Base-by-base conservation (phyloP, 2,113 vertebrate genomes). In the Argyrosomus japonicus region DNA sequence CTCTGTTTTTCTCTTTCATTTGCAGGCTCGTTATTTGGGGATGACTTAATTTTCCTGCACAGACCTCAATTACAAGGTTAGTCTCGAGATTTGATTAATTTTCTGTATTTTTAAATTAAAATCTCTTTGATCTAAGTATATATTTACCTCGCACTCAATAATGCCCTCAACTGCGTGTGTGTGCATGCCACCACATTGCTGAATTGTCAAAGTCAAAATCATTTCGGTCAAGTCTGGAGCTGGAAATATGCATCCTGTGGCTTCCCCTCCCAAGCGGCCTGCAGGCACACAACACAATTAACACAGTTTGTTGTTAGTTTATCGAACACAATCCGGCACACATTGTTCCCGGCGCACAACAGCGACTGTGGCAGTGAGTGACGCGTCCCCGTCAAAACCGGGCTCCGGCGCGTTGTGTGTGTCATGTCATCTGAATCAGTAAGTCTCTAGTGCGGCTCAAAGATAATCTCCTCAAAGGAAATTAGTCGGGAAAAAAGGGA, bases 401-500 rank as follows among this genome's bases (percentile, higher is more conserved):
- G 15, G 18, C 57, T 54, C 23, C 9, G 13, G 25, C 27, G 21
- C 21, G 69, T 74, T 61, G 72, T 75, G 85, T 82, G 64, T 87
- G 81, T 86, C 63, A n/a, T 65, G 69, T 81, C 87, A 57, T 82
- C 65, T 83, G 74, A 87, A 87, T 81, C 64, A 51, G 58, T 77
- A 68, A 70, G 72, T 86, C 76, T 77, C 47, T 74, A 63, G 71
- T 14, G 58, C 47, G 15, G 83, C 86, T 82, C 77, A 27, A 78
- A 88, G 76, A 88, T 91, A 90, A 92, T 91, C 91, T 88, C 71
- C 75, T 92, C 83, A 86, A 91, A 93, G 82, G 77, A 94, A 93
- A 93, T 82, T 73, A 91, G 87, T 83, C 43, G 50, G 70, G 85
- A 89, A 78, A 91, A 84, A 48, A 65, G 89, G 90, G 72, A 83